Conservation (phyloP, 2,113 vertebrate species). For the Melanotaenia duboulayi region DNA sequence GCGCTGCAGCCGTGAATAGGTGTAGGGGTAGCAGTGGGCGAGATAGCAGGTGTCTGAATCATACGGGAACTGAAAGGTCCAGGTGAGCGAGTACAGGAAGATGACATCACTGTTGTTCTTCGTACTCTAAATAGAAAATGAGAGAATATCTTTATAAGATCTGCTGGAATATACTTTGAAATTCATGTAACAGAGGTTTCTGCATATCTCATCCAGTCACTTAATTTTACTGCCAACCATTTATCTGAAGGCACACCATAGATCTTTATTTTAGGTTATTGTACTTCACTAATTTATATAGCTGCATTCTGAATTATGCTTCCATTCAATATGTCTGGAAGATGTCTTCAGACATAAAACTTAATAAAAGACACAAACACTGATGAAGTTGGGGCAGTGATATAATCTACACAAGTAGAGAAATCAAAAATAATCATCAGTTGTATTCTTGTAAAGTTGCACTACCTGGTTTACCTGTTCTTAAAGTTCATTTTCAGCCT, state of each 20-base stretch:
- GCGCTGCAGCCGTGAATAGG: constrained; percentile 87
- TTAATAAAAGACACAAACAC: too few relatives aligned
- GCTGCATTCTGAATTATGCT: too few relatives aligned
- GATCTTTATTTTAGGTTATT: too few relatives aligned
- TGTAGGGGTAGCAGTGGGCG: constrained; percentile 93
- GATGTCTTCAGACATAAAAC: too few relatives aligned
- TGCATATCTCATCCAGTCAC: too few relatives aligned
- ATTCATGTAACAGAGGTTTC: not conserved
- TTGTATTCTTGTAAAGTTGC: rapidly evolving
- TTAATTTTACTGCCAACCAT: too few relatives aligned
- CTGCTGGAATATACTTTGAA: not conserved
- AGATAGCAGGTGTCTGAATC: constrained; percentile 90
- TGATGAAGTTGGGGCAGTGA: too few relatives aligned
- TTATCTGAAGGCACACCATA: too few relatives aligned
- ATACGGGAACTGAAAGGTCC: constrained; percentile 87
- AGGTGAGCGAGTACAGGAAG: constrained; percentile 84
- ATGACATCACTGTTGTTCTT: constrained; percentile 27
- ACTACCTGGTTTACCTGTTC: not conserved
- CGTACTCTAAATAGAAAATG: constrained; percentile 17
- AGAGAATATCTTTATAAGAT: not conserved
- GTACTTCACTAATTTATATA: too few relatives aligned
- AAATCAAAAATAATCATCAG: not conserved
- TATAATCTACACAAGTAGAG: not conserved
- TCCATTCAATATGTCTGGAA: too few relatives aligned
- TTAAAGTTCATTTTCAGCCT: not conserved